phyloP scores from a whole-genome alignment of 2,888 invertebrate genomes.

The Nudaria mundana region DNA sequence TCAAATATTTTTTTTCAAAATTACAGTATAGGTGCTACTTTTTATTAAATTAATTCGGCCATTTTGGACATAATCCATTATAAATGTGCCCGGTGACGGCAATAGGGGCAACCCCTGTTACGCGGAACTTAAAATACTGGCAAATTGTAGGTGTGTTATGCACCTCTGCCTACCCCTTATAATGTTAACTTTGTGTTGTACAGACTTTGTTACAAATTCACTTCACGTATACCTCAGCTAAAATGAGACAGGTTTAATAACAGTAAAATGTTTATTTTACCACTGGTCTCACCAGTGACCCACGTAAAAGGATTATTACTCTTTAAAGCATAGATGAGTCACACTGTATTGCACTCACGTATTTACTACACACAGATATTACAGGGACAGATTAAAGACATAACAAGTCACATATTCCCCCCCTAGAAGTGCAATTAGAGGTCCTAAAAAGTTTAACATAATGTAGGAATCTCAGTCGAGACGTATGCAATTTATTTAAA shows the following conservation, averaged over 20 bases:
- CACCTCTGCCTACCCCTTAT: neutral
- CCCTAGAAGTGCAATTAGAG: neutral
- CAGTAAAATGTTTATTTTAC: conserved; percentile 19
- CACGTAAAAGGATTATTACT: conserved; percentile 29
- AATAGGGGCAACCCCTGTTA: too few relatives aligned
- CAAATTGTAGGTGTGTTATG: neutral
- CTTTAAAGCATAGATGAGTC: conserved; percentile 21
- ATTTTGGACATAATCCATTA: too few relatives aligned
- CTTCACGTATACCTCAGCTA: neutral
- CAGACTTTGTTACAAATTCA: neutral
- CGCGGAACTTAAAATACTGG: too few relatives aligned
- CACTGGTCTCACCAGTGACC: conserved; percentile 16
- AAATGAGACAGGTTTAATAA: conserved; percentile 4
- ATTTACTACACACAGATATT: conserved; percentile 11
- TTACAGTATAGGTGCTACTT: too few relatives aligned
- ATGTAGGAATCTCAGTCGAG: neutral
- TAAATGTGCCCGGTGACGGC: too few relatives aligned
- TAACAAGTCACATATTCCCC: too few relatives aligned
- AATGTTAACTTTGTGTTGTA: neutral
- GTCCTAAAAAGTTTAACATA: neutral
- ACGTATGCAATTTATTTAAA: conserved; percentile 2
- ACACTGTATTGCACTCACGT: conserved; percentile 26
- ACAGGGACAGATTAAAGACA: too few relatives aligned
- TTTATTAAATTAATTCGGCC: too few relatives aligned
- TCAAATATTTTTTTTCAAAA: too few relatives aligned